Conservation (phyloP, 2,888 invertebrate species). For the Diaperis boleti region DNA sequence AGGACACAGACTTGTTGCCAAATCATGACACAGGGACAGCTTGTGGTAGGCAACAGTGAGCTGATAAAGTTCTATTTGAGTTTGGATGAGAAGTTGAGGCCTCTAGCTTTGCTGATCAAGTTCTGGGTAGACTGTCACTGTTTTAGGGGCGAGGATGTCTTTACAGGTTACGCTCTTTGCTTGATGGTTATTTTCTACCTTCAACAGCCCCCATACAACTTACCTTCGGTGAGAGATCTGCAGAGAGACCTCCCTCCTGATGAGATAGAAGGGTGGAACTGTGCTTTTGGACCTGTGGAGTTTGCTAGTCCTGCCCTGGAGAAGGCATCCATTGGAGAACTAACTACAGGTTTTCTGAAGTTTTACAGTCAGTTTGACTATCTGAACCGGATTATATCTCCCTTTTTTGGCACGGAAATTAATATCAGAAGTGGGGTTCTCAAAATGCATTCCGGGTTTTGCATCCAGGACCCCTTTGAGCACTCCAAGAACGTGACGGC, state of each 20-base stretch:
- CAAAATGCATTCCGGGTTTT: not conserved
- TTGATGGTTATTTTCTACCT: conserved; percentile 58
- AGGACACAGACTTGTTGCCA: not conserved
- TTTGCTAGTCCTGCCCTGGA: not conserved
- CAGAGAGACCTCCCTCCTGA: not conserved
- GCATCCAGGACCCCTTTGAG: not conserved
- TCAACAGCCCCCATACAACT: not conserved
- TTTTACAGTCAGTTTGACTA: not conserved
- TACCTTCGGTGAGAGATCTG: not conserved
- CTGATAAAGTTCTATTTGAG: conserved; percentile 74
- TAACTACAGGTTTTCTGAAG: not conserved
- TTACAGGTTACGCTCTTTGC: conserved; percentile 78
- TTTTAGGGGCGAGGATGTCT: conserved; percentile 67
- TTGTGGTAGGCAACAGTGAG: conserved; percentile 77
- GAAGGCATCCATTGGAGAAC: not conserved
- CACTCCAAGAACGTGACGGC: not conserved
- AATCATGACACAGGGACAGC: conserved; percentile 71
- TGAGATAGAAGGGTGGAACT: not conserved
- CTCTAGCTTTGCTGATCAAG: conserved; percentile 75
- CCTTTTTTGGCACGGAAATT: not conserved
- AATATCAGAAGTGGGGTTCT: not conserved
- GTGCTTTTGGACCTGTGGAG: not conserved
- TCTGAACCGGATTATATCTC: not conserved
- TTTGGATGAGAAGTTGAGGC: conserved; percentile 71
- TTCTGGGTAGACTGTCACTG: conserved; percentile 78